These are phyloP conservation scores for Dendrocopos noguchii DNA, from an alignment of 2,113 vertebrate genomes.

Conservation along the genomic window DNA sequence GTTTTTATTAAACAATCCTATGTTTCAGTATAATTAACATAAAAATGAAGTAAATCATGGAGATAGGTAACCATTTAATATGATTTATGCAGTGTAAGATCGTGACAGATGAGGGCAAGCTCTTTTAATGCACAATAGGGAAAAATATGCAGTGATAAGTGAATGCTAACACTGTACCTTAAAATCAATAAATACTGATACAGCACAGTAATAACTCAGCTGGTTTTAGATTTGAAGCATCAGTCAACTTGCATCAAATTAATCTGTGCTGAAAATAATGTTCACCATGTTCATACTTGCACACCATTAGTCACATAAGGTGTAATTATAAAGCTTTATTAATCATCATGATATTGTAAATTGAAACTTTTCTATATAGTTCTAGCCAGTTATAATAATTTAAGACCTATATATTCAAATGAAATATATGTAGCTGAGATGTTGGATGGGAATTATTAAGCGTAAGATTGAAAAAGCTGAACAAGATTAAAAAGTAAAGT, in stretches of 20 bases:
- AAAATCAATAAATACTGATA: slow-evolving; percentile 48
- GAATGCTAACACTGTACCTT: slow-evolving; percentile 45
- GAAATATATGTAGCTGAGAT: slow-evolving; percentile 1
- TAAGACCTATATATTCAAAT: neutral
- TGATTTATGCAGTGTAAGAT: slow-evolving; percentile 44
- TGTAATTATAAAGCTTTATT: slow-evolving; percentile 46
- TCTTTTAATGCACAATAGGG: slow-evolving; percentile 13
- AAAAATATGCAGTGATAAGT: slow-evolving; percentile 64
- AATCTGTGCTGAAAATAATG: slow-evolving; percentile 1
- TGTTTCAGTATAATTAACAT: slow-evolving; percentile 46
- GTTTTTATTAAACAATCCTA: slow-evolving; percentile 58
- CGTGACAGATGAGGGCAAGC: slow-evolving; percentile 38
- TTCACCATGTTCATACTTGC: slow-evolving; percentile 16
- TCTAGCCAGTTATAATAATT: slow-evolving; percentile 1
- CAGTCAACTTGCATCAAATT: slow-evolving; percentile 36
- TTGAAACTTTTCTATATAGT: neutral
- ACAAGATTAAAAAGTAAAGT: neutral
- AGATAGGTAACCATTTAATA: slow-evolving; percentile 42
- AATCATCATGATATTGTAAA: slow-evolving; percentile 45
- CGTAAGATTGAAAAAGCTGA: slow-evolving; percentile 11
- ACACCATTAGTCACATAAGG: slow-evolving; percentile 36
- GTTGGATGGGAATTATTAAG: slow-evolving; percentile 3
- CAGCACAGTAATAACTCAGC: slow-evolving; percentile 31
- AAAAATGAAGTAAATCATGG: slow-evolving; percentile 60
- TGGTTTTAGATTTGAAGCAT: slow-evolving; percentile 29